Evolutionary conservation across 2,888 invertebrate species (phyloP), one percentile per base, ranked within the genome.

Genomic region (Parasteatoda lunata): DNA sequence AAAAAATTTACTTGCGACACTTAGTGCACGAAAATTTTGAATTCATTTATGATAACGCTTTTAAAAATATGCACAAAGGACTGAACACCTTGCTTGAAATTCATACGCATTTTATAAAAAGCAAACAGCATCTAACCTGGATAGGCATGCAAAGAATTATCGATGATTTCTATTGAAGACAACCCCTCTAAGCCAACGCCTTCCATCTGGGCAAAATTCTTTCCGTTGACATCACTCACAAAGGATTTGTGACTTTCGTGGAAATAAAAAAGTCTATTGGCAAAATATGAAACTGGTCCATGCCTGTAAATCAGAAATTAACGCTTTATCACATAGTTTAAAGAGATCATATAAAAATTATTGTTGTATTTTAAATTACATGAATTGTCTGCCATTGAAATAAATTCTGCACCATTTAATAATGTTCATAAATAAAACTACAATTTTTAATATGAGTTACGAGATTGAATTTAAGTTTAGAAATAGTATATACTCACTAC

Each of bases 221-320:
- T 94, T 3, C 96, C 96, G 54, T 93, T 93, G 71, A 95, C 92
- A 92, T 97, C 96, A 0, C 95, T 95, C 9, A 97, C 94, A 3
- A 96, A 94, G 0, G 96, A 95, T 80, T 95, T 94, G 66, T 94
- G 93, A 51, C 94, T 94, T 84, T 95, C 95, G 90, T 95, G 95
- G 1, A 97, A 93, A 97, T 97, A 98, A 77, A 97, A 93, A 48
- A 98, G 93, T 0, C 96, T 94, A 64, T 95, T 95, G 89, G 96
- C 95, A 91, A 96, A 96, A 92, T 96, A 96, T 90, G 95, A 95
- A 48, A 96, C 92, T 0, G 96, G 95, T 6, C 96, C 92, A 91
- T 84, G 88, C 64, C 91, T 91, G 83, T n/a, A 66, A 64, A 64
- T 7, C 30, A 30, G 30, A 30, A 30, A 2, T 30, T 30, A 30